phyloP scores from a whole-genome alignment of 2,888 invertebrate genomes.

The Conchocele bisecta region DNA sequence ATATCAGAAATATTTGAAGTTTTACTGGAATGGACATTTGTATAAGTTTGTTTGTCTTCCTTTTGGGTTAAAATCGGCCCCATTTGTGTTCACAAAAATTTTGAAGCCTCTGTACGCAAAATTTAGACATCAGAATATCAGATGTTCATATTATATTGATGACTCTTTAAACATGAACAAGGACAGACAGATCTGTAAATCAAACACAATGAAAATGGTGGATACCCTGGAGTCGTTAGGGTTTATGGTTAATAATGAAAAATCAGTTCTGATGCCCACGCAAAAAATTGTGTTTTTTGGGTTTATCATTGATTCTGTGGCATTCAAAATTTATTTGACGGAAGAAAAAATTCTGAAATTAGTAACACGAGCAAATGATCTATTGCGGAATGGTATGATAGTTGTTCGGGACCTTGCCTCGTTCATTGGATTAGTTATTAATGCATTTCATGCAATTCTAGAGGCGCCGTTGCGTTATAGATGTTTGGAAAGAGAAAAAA shows the following conservation, averaged over 20 bases:
- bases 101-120: conserved; percentile 14
- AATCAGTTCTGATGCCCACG: conserved; percentile 25
- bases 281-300: conserved; percentile 41
- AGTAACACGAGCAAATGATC: conserved; percentile 1
- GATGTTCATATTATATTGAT: conserved; percentile 50
- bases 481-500: conserved; percentile 31
- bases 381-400: background rate
- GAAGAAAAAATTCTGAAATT: conserved; percentile 34
- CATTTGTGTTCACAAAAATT: conserved; percentile 45
- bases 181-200: conserved; percentile 1
- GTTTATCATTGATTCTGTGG: conserved; percentile 32
- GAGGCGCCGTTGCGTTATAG: conserved; percentile 40
- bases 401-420: conserved; percentile 27
- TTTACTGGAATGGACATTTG: conserved; percentile 16
- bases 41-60: conserved; percentile 33
- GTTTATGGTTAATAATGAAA: conserved; percentile 33
- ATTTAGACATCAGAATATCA: conserved; percentile 27
- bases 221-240: conserved; percentile 31
- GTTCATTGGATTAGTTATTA: conserved; percentile 21
- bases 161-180: conserved; percentile 38
- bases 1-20: conserved; percentile 19
- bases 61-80: conserved; percentile 32
- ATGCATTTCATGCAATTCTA: conserved; percentile 24
- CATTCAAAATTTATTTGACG: conserved; percentile 37
- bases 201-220: conserved; percentile 13